Conservation (phyloP, 1,140 invertebrate genomes). For the Musca vetustissima region DNA sequence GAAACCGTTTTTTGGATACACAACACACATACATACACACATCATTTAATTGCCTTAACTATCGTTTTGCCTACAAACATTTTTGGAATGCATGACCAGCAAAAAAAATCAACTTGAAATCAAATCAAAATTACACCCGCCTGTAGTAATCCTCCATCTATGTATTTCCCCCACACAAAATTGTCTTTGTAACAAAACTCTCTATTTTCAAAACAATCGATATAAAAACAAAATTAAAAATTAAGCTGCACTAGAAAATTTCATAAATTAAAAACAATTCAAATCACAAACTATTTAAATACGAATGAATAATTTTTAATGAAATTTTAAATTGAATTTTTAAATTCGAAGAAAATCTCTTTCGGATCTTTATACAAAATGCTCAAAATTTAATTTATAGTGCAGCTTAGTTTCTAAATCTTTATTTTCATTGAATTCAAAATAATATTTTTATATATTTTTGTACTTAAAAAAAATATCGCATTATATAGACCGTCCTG, state of each 20-base stretch:
- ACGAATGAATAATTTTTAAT: too few species aligned
- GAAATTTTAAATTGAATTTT: background rate
- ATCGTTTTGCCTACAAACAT: too few species aligned
- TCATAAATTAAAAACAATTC: background rate
- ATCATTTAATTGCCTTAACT: too few species aligned
- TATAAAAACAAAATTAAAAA: background rate
- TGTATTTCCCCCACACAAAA: background rate
- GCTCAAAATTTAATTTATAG: background rate
- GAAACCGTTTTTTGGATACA: too few species aligned
- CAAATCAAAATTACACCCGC: too few species aligned
- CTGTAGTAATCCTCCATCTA: background rate
- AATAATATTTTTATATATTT: background rate
- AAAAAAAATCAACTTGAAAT: background rate
- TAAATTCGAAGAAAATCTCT: background rate
- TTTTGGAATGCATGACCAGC: too few species aligned
- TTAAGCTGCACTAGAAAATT: background rate
- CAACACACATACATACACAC: too few species aligned
- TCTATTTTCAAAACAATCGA: background rate
- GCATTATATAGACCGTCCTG: conserved; percentile 48
- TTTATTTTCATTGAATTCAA: background rate
- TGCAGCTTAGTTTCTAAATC: too few species aligned
- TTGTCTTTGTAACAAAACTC: conserved; percentile 4
- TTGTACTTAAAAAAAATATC: background rate
- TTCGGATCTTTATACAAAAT: too few species aligned
- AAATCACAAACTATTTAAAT: too few species aligned